phyloP scores from a whole-genome alignment of 2,888 invertebrate species.

The Drosophila monieri region DNA sequence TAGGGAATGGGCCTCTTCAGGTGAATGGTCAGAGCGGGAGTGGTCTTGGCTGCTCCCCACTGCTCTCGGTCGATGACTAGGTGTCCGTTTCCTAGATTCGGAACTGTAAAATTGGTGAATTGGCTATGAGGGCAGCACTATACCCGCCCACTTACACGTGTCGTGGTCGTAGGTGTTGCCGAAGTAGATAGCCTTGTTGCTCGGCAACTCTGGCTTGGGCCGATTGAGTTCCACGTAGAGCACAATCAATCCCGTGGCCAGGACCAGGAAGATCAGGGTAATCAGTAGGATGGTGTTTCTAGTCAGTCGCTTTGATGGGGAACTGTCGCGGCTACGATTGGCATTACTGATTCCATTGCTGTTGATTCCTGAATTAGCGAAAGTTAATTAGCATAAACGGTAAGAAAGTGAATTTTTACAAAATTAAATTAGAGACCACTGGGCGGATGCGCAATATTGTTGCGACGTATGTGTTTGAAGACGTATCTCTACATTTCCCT shows the following conservation, averaged over 20 bases:
- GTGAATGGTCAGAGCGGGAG: constrained; percentile 60
- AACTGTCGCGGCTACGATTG: constrained; percentile 15
- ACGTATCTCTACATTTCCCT: background rate
- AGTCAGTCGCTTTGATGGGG: constrained; percentile 57
- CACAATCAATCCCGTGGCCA: constrained; percentile 72
- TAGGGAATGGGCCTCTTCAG: constrained; percentile 84
- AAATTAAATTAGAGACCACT: background rate
- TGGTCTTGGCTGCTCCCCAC: constrained; percentile 82
- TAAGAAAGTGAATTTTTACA: background rate
- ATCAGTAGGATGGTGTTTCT: constrained; percentile 75
- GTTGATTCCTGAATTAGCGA: constrained; percentile 48
- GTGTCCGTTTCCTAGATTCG: constrained; percentile 84
- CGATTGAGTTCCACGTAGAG: constrained; percentile 77
- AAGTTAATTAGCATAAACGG: constrained; percentile 22
- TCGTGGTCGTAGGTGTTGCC: constrained; percentile 82
- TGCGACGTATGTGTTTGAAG: background rate
- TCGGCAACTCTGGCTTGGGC: constrained; percentile 31
- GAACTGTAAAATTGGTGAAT: constrained; percentile 80
- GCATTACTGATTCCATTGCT: constrained; percentile 41
- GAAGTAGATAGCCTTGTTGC: constrained; percentile 72
- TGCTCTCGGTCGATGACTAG: constrained; percentile 82
- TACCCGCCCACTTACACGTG: constrained; percentile 80
- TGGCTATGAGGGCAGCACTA: constrained; percentile 42
- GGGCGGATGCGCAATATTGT: background rate
- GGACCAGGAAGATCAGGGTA: constrained; percentile 70